A percentile compares a stretch with the other conserved stretches of the same genome.
phyloP scores from a whole-genome alignment of 2,888 invertebrate species.

The Opisthograptis luteolata region DNA sequence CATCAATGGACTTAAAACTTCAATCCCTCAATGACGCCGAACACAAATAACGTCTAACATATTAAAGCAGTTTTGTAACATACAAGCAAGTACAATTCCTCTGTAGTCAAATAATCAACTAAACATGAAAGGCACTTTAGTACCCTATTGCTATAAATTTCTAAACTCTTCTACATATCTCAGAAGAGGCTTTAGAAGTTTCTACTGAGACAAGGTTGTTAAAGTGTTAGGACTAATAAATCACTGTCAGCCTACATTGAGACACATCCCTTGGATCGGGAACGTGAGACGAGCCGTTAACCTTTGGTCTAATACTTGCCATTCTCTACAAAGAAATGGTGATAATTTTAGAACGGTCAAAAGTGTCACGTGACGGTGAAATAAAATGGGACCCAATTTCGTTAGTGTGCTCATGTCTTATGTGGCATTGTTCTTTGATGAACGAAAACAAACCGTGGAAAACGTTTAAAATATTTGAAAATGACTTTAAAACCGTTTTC shows the following conservation, averaged over 20 bases:
- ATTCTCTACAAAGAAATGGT: constrained; percentile 4
- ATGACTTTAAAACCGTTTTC: not conserved
- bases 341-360: constrained; percentile 19
- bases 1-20: constrained; percentile 3
- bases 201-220: constrained; percentile 13
- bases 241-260: constrained; percentile 46
- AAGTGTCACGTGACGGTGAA: constrained; percentile 11
- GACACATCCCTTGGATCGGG: constrained; percentile 35
- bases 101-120: constrained; percentile 10
- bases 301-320: constrained; percentile 40
- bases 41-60: constrained; percentile 10
- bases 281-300: constrained; percentile 34
- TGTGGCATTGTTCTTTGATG: constrained; percentile 13
- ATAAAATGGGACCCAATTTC: constrained; percentile 15
- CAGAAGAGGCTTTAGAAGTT: constrained; percentile 1
- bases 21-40: not conserved
- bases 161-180: not conserved
- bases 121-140: not conserved
- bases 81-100: constrained; percentile 3
- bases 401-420: constrained; percentile 12
- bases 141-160: constrained; percentile 4
- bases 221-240: constrained; percentile 40
- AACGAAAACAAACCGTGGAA: constrained; percentile 16
- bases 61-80: constrained; percentile 23
- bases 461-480: constrained; percentile 6